These are phyloP conservation scores for Luperina testacea DNA, from an alignment of 2,888 invertebrate genomes.

Conservation along the genomic window DNA sequence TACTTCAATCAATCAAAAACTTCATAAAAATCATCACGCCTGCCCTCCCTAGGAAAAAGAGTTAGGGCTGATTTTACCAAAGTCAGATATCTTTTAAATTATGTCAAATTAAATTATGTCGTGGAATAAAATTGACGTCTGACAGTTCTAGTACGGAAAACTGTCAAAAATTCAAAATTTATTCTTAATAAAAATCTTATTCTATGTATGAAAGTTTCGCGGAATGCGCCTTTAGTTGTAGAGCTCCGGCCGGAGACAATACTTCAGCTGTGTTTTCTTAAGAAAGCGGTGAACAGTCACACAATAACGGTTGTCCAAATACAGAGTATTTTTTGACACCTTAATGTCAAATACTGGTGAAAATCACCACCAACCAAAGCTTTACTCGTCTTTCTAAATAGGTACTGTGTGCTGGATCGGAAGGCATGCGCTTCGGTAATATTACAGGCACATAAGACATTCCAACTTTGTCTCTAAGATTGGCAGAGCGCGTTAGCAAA, in stretches of 20 bases:
- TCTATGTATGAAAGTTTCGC: too few species aligned
- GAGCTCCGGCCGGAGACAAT: not conserved
- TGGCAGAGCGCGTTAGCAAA: not conserved
- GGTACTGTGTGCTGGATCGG: not conserved
- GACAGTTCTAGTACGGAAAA: too few species aligned
- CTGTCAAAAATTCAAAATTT: not conserved
- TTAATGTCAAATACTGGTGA: not conserved
- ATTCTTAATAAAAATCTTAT: too few species aligned
- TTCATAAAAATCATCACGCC: not conserved
- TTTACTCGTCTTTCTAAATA: constrained; percentile 10
- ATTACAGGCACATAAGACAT: constrained; percentile 14
- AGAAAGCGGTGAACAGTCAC: not conserved
- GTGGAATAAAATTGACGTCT: too few species aligned
- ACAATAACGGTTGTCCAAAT: not conserved
- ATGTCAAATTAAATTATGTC: too few species aligned
- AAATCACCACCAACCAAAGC: not conserved
- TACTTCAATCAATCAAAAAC: constrained; percentile 1
- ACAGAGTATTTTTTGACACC: not conserved
- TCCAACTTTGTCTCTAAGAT: constrained; percentile 16
- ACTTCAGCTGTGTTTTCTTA: not conserved
- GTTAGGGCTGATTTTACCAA: too few species aligned
- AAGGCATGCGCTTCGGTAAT: constrained; percentile 16
- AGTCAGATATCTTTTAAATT: too few species aligned
- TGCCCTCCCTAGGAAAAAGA: not conserved
- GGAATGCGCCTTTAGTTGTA: not conserved